These are phyloP conservation scores for Antechinus stuartii DNA, from an alignment of 2,113 vertebrate genomes.

Conservation along the genomic window DNA sequence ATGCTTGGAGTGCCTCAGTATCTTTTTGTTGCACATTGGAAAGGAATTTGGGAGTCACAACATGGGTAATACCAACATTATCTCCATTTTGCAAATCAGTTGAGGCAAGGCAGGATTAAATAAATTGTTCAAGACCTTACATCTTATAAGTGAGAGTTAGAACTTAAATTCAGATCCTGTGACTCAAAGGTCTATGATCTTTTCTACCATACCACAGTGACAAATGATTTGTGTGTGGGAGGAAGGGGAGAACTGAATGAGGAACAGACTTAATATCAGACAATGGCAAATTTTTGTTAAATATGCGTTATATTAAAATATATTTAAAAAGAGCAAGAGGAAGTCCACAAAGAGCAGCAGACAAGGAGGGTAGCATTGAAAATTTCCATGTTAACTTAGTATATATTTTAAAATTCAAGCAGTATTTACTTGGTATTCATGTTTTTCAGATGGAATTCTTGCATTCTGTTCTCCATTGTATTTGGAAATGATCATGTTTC, in stretches of 20 bases:
- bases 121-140: constrained; percentile 9
- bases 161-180: background rate
- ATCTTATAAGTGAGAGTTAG: background rate
- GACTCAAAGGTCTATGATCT: background rate
- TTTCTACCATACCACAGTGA: background rate
- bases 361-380: background rate
- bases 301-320: background rate
- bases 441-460: background rate
- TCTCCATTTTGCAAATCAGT: constrained; percentile 37
- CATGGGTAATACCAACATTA: background rate
- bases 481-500: background rate
- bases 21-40: background rate
- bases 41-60: background rate
- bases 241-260: background rate
- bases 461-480: background rate
- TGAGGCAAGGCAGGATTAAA: constrained; percentile 31
- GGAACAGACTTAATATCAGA: background rate
- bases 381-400: background rate
- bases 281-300: background rate
- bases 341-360: background rate
- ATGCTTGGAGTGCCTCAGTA: no score
- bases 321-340: background rate
- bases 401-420: background rate
- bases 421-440: background rate
- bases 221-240: background rate